Conservation (phyloP, 2,797 vertebrate species). For the Trachurus trachurus region DNA sequence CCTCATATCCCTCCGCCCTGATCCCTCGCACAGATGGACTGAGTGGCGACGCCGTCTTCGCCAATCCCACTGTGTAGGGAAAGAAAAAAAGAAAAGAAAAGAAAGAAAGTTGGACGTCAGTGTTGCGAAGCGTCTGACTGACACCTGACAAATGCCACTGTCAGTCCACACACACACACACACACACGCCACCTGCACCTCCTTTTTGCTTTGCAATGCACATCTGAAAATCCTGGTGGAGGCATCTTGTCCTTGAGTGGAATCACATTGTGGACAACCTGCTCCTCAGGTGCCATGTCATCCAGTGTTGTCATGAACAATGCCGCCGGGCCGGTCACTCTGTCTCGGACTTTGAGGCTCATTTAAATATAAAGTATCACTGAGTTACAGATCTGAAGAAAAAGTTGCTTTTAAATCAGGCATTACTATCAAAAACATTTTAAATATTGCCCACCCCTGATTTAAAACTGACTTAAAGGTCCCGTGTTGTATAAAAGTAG, state of each 20-base stretch:
- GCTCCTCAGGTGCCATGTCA: slow-evolving; percentile 66
- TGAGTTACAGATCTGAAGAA: too few species aligned
- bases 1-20: neutral
- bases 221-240: slow-evolving; percentile 45
- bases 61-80: neutral
- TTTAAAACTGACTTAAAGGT: too few species aligned
- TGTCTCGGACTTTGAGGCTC: too few species aligned
- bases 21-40: slow-evolving; percentile 4
- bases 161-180: slow-evolving; percentile 30
- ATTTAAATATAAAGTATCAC: too few species aligned
- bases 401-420: too few species aligned
- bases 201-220: slow-evolving; percentile 56
- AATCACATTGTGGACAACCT: slow-evolving; percentile 75
- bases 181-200: too few species aligned
- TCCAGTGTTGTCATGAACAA: slow-evolving; percentile 55
- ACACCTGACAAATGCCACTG: slow-evolving; percentile 72
- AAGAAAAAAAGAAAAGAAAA: too few species aligned
- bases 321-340: slow-evolving; percentile 58
- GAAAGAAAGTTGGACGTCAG: slow-evolving; percentile 41
- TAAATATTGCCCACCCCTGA: too few species aligned
- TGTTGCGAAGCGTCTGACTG: slow-evolving; percentile 57
- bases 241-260: slow-evolving; percentile 75
- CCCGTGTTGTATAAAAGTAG: too few species aligned
- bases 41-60: slow-evolving; percentile 34
- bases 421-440: too few species aligned